These are phyloP conservation scores for Tauraco erythrolophus DNA, from an alignment of 2,113 vertebrate species.

Conservation along the genomic window DNA sequence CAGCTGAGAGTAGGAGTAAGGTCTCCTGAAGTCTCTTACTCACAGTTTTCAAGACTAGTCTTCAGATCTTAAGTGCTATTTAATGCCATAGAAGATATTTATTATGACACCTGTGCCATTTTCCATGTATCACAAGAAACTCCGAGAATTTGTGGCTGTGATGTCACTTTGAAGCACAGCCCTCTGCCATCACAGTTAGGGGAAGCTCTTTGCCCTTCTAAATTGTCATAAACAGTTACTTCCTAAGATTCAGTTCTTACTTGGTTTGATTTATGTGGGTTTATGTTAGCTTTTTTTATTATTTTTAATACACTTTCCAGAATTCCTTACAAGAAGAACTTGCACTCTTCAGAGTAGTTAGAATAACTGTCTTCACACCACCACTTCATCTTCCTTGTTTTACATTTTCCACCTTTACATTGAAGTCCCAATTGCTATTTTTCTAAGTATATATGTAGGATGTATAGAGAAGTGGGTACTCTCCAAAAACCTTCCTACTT, in stretches of 20 bases:
- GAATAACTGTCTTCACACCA: background rate
- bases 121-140: background rate
- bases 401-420: background rate
- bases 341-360: background rate
- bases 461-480: background rate
- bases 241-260: background rate
- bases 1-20: background rate
- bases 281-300: background rate
- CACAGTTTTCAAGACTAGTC: background rate
- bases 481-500: background rate
- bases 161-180: background rate
- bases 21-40: background rate
- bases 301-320: background rate
- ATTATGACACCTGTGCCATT: background rate
- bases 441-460: background rate
- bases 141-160: background rate
- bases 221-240: background rate
- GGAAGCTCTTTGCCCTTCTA: background rate
- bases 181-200: background rate
- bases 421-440: background rate
- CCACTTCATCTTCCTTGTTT: background rate
- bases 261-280: background rate
- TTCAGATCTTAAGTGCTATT: background rate
- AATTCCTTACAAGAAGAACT: background rate
- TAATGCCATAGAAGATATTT: background rate